These are phyloP conservation scores for Andrena chrysosceles DNA, from an alignment of 2,888 invertebrate genomes.

Conservation along the genomic window DNA sequence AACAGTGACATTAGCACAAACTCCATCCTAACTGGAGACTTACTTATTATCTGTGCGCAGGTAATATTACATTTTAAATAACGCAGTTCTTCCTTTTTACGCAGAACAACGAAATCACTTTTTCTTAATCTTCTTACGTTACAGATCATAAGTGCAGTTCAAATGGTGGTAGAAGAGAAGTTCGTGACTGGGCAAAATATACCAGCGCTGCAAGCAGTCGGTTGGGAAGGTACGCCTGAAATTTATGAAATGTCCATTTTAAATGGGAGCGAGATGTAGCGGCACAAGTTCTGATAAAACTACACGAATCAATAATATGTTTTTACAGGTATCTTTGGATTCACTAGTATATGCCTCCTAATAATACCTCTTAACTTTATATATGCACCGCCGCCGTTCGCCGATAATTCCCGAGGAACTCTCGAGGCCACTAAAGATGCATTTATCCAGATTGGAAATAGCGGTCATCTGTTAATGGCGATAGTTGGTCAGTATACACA, in stretches of 20 bases:
- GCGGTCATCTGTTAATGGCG: slow-evolving; percentile 87
- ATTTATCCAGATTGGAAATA: slow-evolving; percentile 92
- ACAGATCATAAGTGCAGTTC: slow-evolving; percentile 92
- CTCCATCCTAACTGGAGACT: slow-evolving; percentile 93
- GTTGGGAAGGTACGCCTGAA: slow-evolving; percentile 92
- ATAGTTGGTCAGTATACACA: slow-evolving; percentile 86
- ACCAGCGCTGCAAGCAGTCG: slow-evolving; percentile 95
- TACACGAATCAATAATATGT: background rate
- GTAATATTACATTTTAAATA: slow-evolving; percentile 61
- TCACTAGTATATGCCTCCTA: slow-evolving; percentile 87
- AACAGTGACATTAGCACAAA: slow-evolving; percentile 86
- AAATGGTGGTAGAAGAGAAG: slow-evolving; percentile 98
- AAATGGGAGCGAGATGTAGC: no score
- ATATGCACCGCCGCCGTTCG: slow-evolving; percentile 91
- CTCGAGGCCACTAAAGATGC: slow-evolving; percentile 95
- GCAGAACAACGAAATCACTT: background rate
- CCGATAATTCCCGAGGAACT: slow-evolving; percentile 90
- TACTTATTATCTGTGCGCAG: slow-evolving; percentile 91
- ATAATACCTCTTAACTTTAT: slow-evolving; percentile 94
- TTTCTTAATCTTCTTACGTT: slow-evolving; percentile 1
- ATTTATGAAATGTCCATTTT: background rate
- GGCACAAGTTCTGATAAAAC: background rate
- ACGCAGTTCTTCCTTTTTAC: background rate
- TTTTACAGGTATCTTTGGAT: slow-evolving; percentile 88
- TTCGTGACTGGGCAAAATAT: slow-evolving; percentile 94